Base-by-base conservation (phyloP, 2,113 vertebrate genomes). In the Hemicordylus capensis region DNA sequence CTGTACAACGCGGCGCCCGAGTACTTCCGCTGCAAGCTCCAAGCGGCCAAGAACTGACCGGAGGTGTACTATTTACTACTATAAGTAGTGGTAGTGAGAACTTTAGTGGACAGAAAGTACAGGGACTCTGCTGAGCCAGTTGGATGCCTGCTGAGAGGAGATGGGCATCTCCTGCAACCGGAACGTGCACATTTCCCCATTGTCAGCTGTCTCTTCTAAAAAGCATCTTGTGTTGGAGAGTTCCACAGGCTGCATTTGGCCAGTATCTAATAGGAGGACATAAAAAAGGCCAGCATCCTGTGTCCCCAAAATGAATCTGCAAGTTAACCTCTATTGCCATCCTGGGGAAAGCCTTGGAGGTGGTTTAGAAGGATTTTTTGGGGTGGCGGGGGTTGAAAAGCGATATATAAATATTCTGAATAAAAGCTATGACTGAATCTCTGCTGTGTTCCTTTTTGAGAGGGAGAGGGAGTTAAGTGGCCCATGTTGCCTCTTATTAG, bases 1-100 rank as follows among this genome's bases (percentile, higher is more conserved):
- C 97, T 99, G 19, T 96, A 97, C 0, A 98, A 99, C 0, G 97
- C 98, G 0, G 98, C 98, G 0, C 98, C 99, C 0, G 97, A 98
- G 0, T 98, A 98, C 88, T 99, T 99, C 89, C 94, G 97, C 76
- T 97, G 96, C 87, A 98, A 96, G 80, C 96, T 99, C n/a, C 97
- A 93, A 28, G 63, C 85, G 0, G 59, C 88, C 87, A 96, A 94
- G 90, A 96, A 84, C 95, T 97, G 90, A 95, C 0, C 70, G 28
- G 31, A 14, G 12, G 6, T 34, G 11, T 20, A 77, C 59, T 44
- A 8, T 3, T 48, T 11, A 0, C 1, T 4, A 11, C 0, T 1
- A 28, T 59, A 31, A 1, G 6, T 0, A 3, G 0, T 28, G 4
- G 1, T 42, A 5, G 26, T 64, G 15, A 19, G 59, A 12, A 6